Base-by-base conservation (phyloP, 2,113 vertebrate genomes). In the Leuciscus idus region DNA sequence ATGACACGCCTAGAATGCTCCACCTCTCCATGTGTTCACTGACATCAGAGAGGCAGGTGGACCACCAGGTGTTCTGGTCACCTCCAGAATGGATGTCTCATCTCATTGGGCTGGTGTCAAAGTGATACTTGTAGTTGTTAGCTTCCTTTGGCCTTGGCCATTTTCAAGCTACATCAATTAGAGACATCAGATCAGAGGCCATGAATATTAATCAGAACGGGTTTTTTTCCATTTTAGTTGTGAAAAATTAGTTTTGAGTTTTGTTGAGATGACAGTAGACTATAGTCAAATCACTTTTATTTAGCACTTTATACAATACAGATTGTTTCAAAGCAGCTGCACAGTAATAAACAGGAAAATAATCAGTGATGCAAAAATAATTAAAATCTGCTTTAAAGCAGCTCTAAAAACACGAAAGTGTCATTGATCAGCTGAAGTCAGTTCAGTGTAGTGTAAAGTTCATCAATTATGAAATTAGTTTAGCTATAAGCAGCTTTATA, bases 21-120 rank as follows among this genome's bases (percentile, higher is more conserved):
- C 43, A 75, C 17, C 43, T 75, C n/a, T 75, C 39, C 3, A 6
- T 75, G n/a, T 48, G 43, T 48, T 43, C 23, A 48, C 23, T 8
- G 72, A 46, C 39, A 74, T 48, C 39, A 74, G 10, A 74, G 11
- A 74, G 23, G 72, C 72, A 74, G 72, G 43, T 26, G 72, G n/a
- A 48, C 43, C 43, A 26, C 23, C 72, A 74, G 23, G 43, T 74
- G 43, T 48, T 75, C 39, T 26, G 43, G 12, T 72, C 68, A 72
- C 9, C 7, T 43, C 43, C 36, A 72, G 33, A 11, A n/a, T 75
- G 23, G n/a, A 75, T 28, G 73, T 50, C 72, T 50, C 12, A 48
- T 46, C 72, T 48, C 72, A 75, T 26, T 50, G 72, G 12, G 43
- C 23, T 28, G 12, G n/a, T 48, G 43, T 72, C 23, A 75, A 7